phyloP scores from a whole-genome alignment of 2,888 invertebrate genomes.

The Cremastinae sp. region DNA sequence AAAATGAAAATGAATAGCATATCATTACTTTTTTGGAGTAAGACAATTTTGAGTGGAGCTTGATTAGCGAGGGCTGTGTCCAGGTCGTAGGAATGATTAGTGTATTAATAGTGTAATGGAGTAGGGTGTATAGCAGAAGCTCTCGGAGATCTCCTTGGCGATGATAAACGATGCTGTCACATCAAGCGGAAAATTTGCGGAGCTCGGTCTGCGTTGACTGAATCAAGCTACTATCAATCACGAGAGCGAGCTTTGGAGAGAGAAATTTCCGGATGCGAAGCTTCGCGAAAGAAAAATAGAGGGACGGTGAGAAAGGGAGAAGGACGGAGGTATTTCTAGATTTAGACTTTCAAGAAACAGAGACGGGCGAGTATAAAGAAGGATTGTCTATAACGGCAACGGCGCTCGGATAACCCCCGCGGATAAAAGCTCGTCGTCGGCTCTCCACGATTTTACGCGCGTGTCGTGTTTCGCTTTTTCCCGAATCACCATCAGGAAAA shows the following conservation, averaged over 20 bases:
- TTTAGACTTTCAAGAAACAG: too few relatives aligned
- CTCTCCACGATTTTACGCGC: not conserved
- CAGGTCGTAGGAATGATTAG: not conserved
- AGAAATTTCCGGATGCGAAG: not conserved
- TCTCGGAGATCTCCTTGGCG: conserved; percentile 50
- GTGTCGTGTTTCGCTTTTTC: not conserved
- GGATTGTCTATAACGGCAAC: too few relatives aligned
- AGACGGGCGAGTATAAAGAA: too few relatives aligned
- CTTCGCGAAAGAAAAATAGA: conserved; percentile 28
- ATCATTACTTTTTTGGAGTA: too few relatives aligned
- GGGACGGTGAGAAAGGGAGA: conserved; percentile 20
- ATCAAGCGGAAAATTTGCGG: conserved; percentile 75
- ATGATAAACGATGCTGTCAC: conserved; percentile 75
- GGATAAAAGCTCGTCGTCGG: conserved; percentile 9
- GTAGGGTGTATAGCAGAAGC: conserved; percentile 13
- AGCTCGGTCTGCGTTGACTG: conserved; percentile 70
- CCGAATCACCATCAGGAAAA: conserved; percentile 45
- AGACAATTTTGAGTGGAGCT: too few relatives aligned
- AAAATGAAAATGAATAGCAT: too few relatives aligned
- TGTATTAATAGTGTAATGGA: conserved; percentile 6
- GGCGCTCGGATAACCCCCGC: not conserved
- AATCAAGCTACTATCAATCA: conserved; percentile 78
- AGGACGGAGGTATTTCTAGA: not conserved
- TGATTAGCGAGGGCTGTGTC: too few relatives aligned
- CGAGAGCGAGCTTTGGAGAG: conserved; percentile 23